Evolutionary conservation across 2,888 invertebrate genomes (phyloP), one percentile per base, ranked within the genome.

Genomic region (Meiosimyza decipiens): DNA sequence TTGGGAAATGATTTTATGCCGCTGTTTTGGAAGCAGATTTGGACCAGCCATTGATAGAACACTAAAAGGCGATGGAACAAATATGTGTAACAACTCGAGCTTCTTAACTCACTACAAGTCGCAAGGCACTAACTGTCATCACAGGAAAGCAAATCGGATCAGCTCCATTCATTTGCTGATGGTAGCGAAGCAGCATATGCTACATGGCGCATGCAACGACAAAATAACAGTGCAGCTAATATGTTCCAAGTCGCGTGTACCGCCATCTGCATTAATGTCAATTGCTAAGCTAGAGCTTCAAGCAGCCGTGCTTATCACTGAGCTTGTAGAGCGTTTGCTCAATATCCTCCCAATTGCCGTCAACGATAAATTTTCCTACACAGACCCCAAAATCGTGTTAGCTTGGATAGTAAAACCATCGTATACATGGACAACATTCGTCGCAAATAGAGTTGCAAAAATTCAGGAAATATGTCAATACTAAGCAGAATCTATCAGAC

Each of bases 191-290:
- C 9, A 67, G 66, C 22, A 64, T 54, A 15, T 66, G 6, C 28
- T 33, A 49, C 2, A 13, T 28, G 11, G n/a, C 9, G 54, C 13
- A 1, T 9, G n/a, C 15, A 57, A 68, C n/a, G 22, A 28, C 47
- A 47, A 18, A 18, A 6, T 57, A 13, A 55, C 55, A 16, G 22
- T 13, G 18, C 18, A 12, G 4, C 16, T 69, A 47, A 15, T 69
- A 12, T 73, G 73, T 22, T 64, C 71, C 52, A 75, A 75, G 47
- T 74, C 75, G 6, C 49, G 71, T 15, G 67, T 75, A 40, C 73
- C 72, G 62, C 75, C 73, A 55, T 47, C 59, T n/a, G 71, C 65
- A 51, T 54, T 33, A 13, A 16, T 54, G 11, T 65, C 70, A 18
- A 47, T 75, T 18, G 65, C 73, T 13, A 59, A 67, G 13, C 33